Evolutionary conservation across 1,140 invertebrate genomes (phyloP), one percentile per base, ranked within the genome.

Genomic region (Bilobella aurantiaca): DNA sequence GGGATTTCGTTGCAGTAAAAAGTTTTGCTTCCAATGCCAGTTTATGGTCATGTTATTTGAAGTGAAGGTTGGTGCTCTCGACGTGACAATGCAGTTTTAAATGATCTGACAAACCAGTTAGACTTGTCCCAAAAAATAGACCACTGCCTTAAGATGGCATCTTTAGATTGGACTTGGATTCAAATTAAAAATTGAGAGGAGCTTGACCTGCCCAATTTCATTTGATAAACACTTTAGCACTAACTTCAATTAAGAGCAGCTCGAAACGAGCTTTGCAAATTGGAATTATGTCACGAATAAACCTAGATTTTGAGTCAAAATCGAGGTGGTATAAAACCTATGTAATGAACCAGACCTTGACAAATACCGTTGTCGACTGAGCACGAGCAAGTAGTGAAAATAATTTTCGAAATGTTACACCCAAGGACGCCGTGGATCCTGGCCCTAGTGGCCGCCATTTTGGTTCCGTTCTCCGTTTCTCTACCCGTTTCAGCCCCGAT

Each of bases 241-340:
- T n/a, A n/a, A n/a, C n/a, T n/a, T n/a, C n/a, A n/a, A n/a, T n/a
- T n/a, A n/a, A n/a, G n/a, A n/a, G n/a, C n/a, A n/a, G n/a, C n/a
- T n/a, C n/a, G n/a, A n/a, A n/a, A n/a, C n/a, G n/a, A n/a, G n/a
- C 37, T 42, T 42, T 12, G n/a, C 12, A 53, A 53, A 53, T 8
- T 53, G 49, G 49, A 23, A 53, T 12, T 53, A 53, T 14, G 49
- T 23, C 49, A 53, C 12, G 12, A 8, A 53, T 23, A 5, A 23
- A 16, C 49, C 49, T 53, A 12, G 23, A 16, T 53, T 53, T 23
- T 3, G 5, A 5, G 23, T 12, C 8, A 42, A 23, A 53, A 53
- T 53, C 49, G 49, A 53, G 49, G 49, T 53, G 49, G 14, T 53
- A 53, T 53, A 53, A 53, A 53, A 53, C 25, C 14, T 12, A 23